Evolutionary conservation across 64 coral and sea anemone species (phyloP).

Genomic region (Montipora cactus): DNA sequence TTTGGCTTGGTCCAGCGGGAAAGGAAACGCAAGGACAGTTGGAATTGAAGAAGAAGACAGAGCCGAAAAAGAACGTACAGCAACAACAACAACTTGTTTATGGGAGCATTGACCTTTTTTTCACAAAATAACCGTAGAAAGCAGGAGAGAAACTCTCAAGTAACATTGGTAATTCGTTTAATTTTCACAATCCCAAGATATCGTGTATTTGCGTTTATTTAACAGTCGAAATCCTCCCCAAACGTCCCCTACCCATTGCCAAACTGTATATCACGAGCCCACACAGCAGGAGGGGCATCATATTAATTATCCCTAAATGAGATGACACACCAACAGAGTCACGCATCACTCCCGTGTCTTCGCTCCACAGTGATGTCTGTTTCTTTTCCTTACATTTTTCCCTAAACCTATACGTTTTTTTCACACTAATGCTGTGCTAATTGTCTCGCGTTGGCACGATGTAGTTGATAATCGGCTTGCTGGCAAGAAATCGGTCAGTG

Average conservation of each 20-base stretch:
- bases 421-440: slow-evolving; percentile 17
- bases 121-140: too few species aligned
- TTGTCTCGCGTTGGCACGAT: slow-evolving; percentile 14
- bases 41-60: too few species aligned
- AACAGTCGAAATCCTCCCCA: not conserved
- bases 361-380: not conserved
- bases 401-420: slow-evolving; percentile 5
- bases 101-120: too few species aligned
- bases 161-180: not conserved
- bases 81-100: too few species aligned
- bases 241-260: not conserved
- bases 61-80: too few species aligned
- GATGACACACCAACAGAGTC: not conserved
- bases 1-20: too few species aligned
- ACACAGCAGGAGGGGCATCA: not conserved
- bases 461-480: not conserved
- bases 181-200: not conserved
- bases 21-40: too few species aligned
- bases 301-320: not conserved
- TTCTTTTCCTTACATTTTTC: not conserved
- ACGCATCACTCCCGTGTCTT: not conserved
- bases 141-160: too few species aligned
- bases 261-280: not conserved
- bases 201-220: not conserved
- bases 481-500: not conserved